phyloP scores from a whole-genome alignment of 2,113 vertebrate species.

The Melanostigma gelatinosum region DNA sequence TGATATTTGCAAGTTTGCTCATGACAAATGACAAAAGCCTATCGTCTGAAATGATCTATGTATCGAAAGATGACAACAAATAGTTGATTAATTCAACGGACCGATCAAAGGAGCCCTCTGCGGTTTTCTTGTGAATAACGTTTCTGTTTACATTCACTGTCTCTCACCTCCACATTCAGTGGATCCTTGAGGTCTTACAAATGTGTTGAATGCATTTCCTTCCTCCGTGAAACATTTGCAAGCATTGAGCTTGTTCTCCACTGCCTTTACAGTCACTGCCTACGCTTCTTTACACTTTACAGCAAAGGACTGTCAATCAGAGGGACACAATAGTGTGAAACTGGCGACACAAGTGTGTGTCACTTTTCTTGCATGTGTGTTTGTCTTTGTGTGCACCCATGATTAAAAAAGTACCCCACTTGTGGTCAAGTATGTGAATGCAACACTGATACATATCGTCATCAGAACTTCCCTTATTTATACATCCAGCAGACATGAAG shows the following conservation, averaged over 20 bases:
- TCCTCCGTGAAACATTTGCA: neutral
- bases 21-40: constrained; percentile 9
- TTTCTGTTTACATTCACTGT: neutral
- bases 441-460: neutral
- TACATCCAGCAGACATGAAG: neutral
- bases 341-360: neutral
- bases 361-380: neutral
- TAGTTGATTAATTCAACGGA: neutral
- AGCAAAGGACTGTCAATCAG: neutral
- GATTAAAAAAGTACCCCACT: neutral
- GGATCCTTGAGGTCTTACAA: neutral
- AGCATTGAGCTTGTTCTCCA: neutral
- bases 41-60: constrained; percentile 8
- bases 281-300: neutral
- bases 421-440: neutral
- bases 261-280: neutral
- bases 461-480: neutral
- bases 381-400: neutral
- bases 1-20: constrained; percentile 31
- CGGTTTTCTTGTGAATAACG: neutral
- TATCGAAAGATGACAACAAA: neutral
- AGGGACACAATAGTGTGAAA: neutral
- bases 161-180: neutral
- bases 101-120: neutral
- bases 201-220: neutral